Base-by-base conservation (phyloP, 2,113 vertebrate genomes). In the cattle (Bos taurus) region DNA sequence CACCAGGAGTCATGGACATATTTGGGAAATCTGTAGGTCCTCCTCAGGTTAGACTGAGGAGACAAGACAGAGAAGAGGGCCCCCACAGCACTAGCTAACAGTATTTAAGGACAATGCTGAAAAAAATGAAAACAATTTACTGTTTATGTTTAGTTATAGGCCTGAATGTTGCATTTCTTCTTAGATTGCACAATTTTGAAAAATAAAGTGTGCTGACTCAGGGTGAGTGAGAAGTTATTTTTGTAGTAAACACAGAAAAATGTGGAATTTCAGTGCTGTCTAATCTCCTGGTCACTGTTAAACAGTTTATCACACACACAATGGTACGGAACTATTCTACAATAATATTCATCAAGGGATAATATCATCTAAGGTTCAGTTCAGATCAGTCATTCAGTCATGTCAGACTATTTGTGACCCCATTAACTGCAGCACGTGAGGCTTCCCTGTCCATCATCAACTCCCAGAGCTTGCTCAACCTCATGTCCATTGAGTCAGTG, bases 161-260 rank as follows among this genome's bases (percentile, higher is more conserved):
- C 1, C 40, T 52, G 54, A 60, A 36, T 88, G 77, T 84, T 52
- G 11, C 2, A 81, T 81, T 92, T 67, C 26, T 4, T 80, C 17
- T 84, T 74, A 16, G 19, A 91, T 17, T 92, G 13, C 3, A 50
- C 2, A 77, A 46, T 91, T 92, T 67, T 8, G 54, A 46, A 95
- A 95, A 95, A 82, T 43, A 57, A 81, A 90, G n/a, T 57, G 1
- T 28, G 71, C 13, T 43, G 30, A 81, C 19, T 88, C 46, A 40
- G 43, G 6, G 17, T 56, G 26, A 56, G 12, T 90, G n/a, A 43
- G 12, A 93, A 56, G 56, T 91, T 54, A 23, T 71, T 93, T 93
- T 71, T 67, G 7, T 46, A 82, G 52, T 48, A 64, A 96, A 57
- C 7, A n/a, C 25, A 91, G 74, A 92, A 94, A 95, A 93, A 28